Conservation (phyloP, 2,888 invertebrate species). For the Volucella zonaria region DNA sequence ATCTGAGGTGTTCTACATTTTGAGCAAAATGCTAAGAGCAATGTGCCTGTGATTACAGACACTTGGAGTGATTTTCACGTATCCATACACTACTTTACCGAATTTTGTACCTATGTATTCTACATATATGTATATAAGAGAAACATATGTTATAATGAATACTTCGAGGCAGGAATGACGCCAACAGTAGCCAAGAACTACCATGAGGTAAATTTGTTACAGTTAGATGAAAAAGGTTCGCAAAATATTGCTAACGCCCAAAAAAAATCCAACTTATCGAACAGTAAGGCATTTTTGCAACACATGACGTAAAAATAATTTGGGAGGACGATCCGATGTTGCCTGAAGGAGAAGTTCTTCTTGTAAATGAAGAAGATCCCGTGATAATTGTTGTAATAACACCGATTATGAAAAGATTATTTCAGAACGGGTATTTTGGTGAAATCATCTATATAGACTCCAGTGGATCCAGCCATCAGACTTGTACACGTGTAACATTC, state of each 20-base stretch:
- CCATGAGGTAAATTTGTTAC: not conserved
- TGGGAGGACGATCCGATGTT: constrained; percentile 6
- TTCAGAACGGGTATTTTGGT: constrained; percentile 14
- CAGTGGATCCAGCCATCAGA: constrained; percentile 20
- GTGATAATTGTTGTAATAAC: constrained; percentile 6
- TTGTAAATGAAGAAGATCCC: constrained; percentile 9
- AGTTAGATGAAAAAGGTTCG: not conserved
- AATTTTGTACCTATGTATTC: too few relatives aligned
- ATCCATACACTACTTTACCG: too few relatives aligned
- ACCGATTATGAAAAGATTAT: constrained; percentile 18
- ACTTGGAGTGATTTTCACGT: too few relatives aligned
- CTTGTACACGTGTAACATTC: constrained; percentile 15
- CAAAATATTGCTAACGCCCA: not conserved
- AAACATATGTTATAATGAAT: constrained; percentile 9
- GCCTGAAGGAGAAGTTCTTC: constrained; percentile 8
- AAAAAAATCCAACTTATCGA: constrained; percentile 5
- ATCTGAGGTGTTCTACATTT: too few relatives aligned
- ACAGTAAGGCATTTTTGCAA: not conserved
- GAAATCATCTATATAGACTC: constrained; percentile 21
- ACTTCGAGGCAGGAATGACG: not conserved
- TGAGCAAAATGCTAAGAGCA: constrained; percentile 1
- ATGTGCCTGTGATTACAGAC: not conserved
- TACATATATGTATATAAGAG: not conserved
- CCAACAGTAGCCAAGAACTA: not conserved
- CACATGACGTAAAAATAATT: not conserved